Conservation (phyloP, 2,797 vertebrate genomes). For the Geranospiza caerulescens region DNA sequence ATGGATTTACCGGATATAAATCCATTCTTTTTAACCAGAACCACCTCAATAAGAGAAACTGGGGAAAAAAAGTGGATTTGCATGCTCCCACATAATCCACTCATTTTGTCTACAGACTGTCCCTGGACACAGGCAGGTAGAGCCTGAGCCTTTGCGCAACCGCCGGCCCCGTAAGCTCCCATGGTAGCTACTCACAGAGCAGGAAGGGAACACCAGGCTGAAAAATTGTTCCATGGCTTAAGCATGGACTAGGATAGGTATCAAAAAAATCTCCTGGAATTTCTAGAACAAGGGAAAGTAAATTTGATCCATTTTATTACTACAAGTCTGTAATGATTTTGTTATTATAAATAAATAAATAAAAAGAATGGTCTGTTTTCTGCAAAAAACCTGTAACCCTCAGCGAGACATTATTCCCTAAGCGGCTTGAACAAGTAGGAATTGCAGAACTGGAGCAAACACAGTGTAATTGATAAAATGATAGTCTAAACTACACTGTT, state of each 20-base stretch:
- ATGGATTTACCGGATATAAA: background rate
- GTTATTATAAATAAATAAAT: background rate
- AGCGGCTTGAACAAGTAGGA: background rate
- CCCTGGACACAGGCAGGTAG: too few species aligned
- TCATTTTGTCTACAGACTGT: too few species aligned
- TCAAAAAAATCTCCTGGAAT: background rate
- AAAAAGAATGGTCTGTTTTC: background rate
- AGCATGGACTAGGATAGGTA: background rate
- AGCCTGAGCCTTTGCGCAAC: background rate
- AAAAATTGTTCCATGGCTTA: background rate
- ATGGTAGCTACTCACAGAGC: fast-evolving
- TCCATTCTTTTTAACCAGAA: background rate
- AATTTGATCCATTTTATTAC: background rate
- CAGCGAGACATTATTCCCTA: background rate
- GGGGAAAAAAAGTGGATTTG: background rate
- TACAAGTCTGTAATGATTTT: background rate
- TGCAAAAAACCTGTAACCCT: background rate
- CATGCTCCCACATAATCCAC: background rate
- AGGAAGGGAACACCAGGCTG: background rate
- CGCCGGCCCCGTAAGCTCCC: fast-evolving
- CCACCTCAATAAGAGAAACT: background rate
- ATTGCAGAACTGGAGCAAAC: background rate
- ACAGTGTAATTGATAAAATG: fast-evolving
- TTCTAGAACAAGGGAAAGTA: background rate
- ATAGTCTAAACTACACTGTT: background rate